Evolutionary conservation across 1,140 invertebrate species (phyloP).

Genomic region (Drosophila santomea): DNA sequence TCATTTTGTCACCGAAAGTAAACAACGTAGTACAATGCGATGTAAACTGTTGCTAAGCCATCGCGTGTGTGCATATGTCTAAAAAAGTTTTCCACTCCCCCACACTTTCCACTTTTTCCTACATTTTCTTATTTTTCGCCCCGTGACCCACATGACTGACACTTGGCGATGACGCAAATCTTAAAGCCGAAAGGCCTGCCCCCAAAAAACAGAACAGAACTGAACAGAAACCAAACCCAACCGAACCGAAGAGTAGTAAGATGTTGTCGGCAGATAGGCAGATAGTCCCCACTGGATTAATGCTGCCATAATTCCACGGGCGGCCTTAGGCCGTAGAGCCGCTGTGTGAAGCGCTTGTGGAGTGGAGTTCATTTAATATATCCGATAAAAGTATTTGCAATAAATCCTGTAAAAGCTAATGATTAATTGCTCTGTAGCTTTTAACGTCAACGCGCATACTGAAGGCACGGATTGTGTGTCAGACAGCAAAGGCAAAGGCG

Average conservation of each 20-base stretch:
- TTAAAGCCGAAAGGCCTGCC: slow-evolving; percentile 53
- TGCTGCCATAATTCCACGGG: slow-evolving; percentile 75
- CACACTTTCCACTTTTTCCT: background rate
- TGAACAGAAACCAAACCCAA: background rate
- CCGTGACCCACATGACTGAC: slow-evolving; percentile 59
- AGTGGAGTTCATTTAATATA: slow-evolving; percentile 83
- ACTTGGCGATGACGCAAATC: slow-evolving; percentile 74
- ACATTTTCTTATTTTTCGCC: slow-evolving; percentile 31
- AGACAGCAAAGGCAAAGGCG: slow-evolving; percentile 26
- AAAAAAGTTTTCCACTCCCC: slow-evolving; percentile 46
- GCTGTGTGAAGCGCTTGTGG: slow-evolving; percentile 25
- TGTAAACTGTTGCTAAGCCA: slow-evolving; percentile 80
- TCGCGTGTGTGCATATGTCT: slow-evolving; percentile 54
- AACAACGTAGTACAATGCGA: slow-evolving; percentile 58
- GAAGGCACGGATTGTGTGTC: slow-evolving; percentile 79
- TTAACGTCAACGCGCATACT: slow-evolving; percentile 80
- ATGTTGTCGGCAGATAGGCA: slow-evolving; percentile 71
- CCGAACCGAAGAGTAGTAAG: slow-evolving; percentile 43
- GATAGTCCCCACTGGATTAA: slow-evolving; percentile 80
- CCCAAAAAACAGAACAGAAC: slow-evolving; percentile 3
- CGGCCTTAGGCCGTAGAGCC: slow-evolving; percentile 48
- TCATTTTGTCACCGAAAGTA: slow-evolving; percentile 76
- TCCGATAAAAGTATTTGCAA: slow-evolving; percentile 84
- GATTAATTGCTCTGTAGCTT: slow-evolving; percentile 83
- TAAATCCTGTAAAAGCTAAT: slow-evolving; percentile 84